A percentile compares a stretch with the other conserved stretches of the same genome.
These are phyloP conservation scores for Lathronympha strigana DNA, from an alignment of 2,888 invertebrate species.

Conservation along the genomic window DNA sequence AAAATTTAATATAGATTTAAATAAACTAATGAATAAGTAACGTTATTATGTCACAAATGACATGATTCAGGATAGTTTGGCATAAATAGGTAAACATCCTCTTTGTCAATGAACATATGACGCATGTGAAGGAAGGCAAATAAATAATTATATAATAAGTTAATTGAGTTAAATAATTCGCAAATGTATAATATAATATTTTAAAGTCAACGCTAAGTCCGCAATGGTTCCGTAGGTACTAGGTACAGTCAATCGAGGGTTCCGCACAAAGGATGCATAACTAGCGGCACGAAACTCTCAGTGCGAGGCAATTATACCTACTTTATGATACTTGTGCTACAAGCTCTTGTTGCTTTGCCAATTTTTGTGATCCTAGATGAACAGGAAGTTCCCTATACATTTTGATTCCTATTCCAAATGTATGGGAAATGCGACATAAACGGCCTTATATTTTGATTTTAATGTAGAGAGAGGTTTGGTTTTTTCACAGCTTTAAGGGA, in stretches of 20 bases:
- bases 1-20: not conserved
- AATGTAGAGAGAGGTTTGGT: no score
- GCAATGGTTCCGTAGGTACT: not conserved
- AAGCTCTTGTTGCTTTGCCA: no score
- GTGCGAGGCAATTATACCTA: no score
- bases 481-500: no score
- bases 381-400: no score
- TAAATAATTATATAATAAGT: slow-evolving; percentile 17
- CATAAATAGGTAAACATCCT: slow-evolving; percentile 7
- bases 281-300: no score
- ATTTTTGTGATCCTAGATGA: no score
- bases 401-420: no score
- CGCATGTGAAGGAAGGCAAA: not conserved
- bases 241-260: not conserved
- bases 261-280: not conserved
- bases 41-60: slow-evolving; percentile 8
- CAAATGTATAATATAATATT: not conserved
- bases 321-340: no score
- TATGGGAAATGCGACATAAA: no score
- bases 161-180: slow-evolving; percentile 13
- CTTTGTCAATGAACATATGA: slow-evolving; percentile 22
- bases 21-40: slow-evolving; percentile 3
- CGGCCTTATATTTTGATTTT: no score
- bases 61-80: slow-evolving; percentile 17
- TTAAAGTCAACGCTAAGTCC: not conserved